phyloP scores from a whole-genome alignment of 2,888 invertebrate species.

The Unio delphinus region DNA sequence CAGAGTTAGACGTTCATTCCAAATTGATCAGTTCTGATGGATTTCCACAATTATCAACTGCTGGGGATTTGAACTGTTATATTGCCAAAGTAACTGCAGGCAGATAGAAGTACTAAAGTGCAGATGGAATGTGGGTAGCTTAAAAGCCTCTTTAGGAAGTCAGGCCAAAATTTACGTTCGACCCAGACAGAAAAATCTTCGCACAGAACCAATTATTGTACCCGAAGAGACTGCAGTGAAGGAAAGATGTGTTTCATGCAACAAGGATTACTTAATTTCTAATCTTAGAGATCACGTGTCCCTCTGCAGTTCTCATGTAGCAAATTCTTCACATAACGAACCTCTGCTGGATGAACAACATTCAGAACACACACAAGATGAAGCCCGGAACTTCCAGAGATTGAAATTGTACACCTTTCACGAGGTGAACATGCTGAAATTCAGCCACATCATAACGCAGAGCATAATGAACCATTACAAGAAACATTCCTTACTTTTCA shows the following conservation, averaged over 20 bases:
- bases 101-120: conserved; percentile 7
- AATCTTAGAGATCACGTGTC: conserved; percentile 10
- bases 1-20: background rate
- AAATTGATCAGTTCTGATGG: background rate
- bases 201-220: too few relatives aligned
- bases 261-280: conserved; percentile 2
- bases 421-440: background rate
- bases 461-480: background rate
- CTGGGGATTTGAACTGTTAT: background rate
- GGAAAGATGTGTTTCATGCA: background rate
- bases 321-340: background rate
- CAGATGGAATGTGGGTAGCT: conserved; percentile 11
- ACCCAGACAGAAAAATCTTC: too few relatives aligned
- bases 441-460: background rate
- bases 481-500: too few relatives aligned
- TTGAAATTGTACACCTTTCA: too few relatives aligned
- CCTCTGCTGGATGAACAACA: too few relatives aligned
- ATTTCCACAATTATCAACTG: conserved; percentile 10
- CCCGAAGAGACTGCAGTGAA: too few relatives aligned
- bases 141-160: conserved; percentile 13
- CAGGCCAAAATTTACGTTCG: conserved; percentile 12
- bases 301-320: background rate
- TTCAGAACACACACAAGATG: too few relatives aligned
- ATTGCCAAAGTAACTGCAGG: conserved; percentile 1
- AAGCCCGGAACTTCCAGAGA: too few relatives aligned